These are phyloP conservation scores for Ennomos fuscantarius DNA, from an alignment of 2,888 invertebrate genomes.

Conservation along the genomic window DNA sequence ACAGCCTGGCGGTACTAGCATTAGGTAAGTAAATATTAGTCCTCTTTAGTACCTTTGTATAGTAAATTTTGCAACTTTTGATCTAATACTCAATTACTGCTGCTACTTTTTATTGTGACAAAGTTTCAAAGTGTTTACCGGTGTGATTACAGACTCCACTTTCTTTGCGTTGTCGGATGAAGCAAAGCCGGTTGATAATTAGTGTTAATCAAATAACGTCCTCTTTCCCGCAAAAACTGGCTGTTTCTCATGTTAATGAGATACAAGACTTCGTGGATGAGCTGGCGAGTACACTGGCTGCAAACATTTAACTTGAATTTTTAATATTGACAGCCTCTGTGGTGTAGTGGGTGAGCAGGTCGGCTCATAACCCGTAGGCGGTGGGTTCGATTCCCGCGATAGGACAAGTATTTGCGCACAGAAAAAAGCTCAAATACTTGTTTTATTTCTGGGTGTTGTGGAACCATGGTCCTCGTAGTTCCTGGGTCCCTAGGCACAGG, in stretches of 20 bases:
- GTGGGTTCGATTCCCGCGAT: too few species aligned
- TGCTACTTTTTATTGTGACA: constrained; percentile 8
- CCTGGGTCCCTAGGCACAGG: too few species aligned
- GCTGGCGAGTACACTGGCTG: not conserved
- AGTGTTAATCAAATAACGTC: constrained; percentile 83
- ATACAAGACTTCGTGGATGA: constrained; percentile 18
- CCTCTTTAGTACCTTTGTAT: constrained; percentile 1
- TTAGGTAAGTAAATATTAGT: constrained; percentile 5
- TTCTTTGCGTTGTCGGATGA: constrained; percentile 64
- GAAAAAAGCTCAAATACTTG: too few species aligned
- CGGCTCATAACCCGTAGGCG: too few species aligned
- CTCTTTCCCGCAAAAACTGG: constrained; percentile 65
- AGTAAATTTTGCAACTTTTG: not conserved
- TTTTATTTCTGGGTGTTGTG: too few species aligned
- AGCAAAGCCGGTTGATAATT: constrained; percentile 78
- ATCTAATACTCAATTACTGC: not conserved
- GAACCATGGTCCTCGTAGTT: too few species aligned
- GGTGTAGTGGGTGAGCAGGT: too few species aligned
- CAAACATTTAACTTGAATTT: too few species aligned
- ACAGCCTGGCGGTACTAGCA: constrained; percentile 1
- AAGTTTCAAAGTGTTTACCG: constrained; percentile 6
- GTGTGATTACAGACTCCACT: constrained; percentile 48
- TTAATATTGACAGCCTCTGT: too few species aligned
- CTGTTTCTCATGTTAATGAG: constrained; percentile 58
- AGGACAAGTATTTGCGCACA: too few species aligned